A percentile compares a stretch with the other conserved stretches of the same genome.
Evolutionary conservation across 2,888 invertebrate genomes (phyloP).

Genomic region (Cryptocephalus primarius): DNA sequence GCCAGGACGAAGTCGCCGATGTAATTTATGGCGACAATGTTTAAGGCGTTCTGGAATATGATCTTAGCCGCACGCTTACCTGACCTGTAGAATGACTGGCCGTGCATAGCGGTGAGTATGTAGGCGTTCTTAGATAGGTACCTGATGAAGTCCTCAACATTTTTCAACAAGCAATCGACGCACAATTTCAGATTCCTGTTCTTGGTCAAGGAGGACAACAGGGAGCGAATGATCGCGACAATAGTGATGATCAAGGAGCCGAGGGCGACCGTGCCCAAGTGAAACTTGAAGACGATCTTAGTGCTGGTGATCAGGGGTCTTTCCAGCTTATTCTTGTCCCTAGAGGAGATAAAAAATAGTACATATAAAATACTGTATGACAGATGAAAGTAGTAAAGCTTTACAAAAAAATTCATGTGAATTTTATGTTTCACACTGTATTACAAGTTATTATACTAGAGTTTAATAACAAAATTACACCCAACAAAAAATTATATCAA

Average conservation of each 20-base stretch:
- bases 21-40: conserved; percentile 20
- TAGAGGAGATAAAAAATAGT: conserved; percentile 8
- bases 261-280: conserved; percentile 20
- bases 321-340: conserved; percentile 17
- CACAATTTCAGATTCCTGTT: conserved; percentile 10
- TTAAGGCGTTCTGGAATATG: conserved; percentile 18
- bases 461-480: too few relatives aligned
- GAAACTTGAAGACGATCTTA: conserved; percentile 16
- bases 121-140: conserved; percentile 24
- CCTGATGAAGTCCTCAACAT: conserved; percentile 17
- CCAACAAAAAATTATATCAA: too few relatives aligned
- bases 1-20: conserved; percentile 23
- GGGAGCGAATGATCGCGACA: conserved; percentile 15
- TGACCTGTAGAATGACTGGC: conserved; percentile 22
- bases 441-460: too few relatives aligned
- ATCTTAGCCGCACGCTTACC: conserved; percentile 23
- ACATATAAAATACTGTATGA: too few relatives aligned
- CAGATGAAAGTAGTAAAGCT: too few relatives aligned
- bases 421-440: too few relatives aligned
- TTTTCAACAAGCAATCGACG: conserved; percentile 8
- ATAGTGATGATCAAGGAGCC: conserved; percentile 21
- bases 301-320: conserved; percentile 16
- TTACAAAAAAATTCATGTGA: too few relatives aligned
- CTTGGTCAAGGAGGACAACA: conserved; percentile 12
- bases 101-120: conserved; percentile 24